Evolutionary conservation across 2,113 vertebrate species (phyloP), one percentile per base, ranked within the genome.

Genomic region (Corythornis vintsioides): DNA sequence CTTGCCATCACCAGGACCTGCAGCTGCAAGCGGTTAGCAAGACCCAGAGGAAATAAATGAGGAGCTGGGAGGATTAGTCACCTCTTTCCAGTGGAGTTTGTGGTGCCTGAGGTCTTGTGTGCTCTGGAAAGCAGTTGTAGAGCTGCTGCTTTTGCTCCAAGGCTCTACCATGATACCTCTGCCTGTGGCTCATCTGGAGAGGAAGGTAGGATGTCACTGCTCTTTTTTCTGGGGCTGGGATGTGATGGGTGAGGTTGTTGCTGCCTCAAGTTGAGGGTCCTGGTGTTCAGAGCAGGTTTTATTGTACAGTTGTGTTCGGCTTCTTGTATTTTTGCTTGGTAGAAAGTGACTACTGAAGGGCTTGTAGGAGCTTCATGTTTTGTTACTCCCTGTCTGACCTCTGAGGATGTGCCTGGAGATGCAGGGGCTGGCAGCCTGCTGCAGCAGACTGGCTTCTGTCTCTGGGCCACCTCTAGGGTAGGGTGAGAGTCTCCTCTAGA

Each of bases 1-100:
- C 17, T 89, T 35, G 21, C 5, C 40, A 38, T 40, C 28, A 7
- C 0, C 0, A 5, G 26, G 11, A 3, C 10, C 18, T 3, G 2
- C 72, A 82, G 13, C 4, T 64, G 59, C 1, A 3, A 31, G 53
- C 6, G 11, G 0, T 47, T 38, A 31, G 55, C 25, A 13, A 28
- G 29, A 18, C 43, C 7, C 53, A 25, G 18, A 15, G n/a, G 47
- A 24, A 28, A 74, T 53, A 78, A 87, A 7, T 12, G 50, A 43
- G 50, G 45, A 69, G 33, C 31, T 16, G 47, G 20, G 13, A 16
- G 0, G 0, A 0, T 2, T 0, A 0, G 1, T 2, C 1, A 13
- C 1, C 17, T 5, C 1, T 0, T 1, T 42, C 2, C 1, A 6
- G 33, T 1, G 5, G 73, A 1, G 4, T 4, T 16, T 38, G 60